phyloP scores from a whole-genome alignment of 2,888 invertebrate species.

The Cacoxenus indagator region DNA sequence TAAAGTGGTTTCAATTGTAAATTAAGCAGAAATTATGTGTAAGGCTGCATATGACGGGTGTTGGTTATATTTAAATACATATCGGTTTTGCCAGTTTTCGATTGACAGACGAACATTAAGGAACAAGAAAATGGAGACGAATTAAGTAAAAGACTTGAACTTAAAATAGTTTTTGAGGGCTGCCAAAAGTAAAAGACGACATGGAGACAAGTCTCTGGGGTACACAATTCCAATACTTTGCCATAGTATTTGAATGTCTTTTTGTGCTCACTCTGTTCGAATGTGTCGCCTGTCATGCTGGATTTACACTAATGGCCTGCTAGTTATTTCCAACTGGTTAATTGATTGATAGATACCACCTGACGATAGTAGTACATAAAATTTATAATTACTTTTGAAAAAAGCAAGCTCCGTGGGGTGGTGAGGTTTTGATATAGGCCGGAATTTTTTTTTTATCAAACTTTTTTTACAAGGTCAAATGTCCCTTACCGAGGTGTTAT shows the following conservation, averaged over 20 bases:
- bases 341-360: slow-evolving; percentile 22
- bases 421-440: too few species aligned
- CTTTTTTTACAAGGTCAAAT: too few species aligned
- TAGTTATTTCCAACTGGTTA: slow-evolving; percentile 40
- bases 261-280: slow-evolving; percentile 17
- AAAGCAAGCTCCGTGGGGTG: too few species aligned
- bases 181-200: slow-evolving; percentile 15
- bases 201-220: slow-evolving; percentile 42
- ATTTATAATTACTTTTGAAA: not conserved
- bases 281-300: slow-evolving; percentile 34
- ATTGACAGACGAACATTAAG: slow-evolving; percentile 35
- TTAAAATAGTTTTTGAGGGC: slow-evolving; percentile 42
- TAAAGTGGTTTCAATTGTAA: slow-evolving; percentile 32
- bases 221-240: slow-evolving; percentile 47
- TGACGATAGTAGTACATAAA: not conserved
- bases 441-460: too few species aligned
- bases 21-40: slow-evolving; percentile 11
- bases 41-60: not conserved
- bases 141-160: slow-evolving; percentile 26
- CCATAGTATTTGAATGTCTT: slow-evolving; percentile 7
- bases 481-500: too few species aligned
- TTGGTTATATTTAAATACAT: slow-evolving; percentile 33
- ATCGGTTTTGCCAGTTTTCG: slow-evolving; percentile 42
- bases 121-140: slow-evolving; percentile 1
- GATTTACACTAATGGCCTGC: slow-evolving; percentile 46